These are phyloP conservation scores for Hypotaenidia philippensis DNA, from an alignment of 2,797 vertebrate genomes.

Conservation along the genomic window DNA sequence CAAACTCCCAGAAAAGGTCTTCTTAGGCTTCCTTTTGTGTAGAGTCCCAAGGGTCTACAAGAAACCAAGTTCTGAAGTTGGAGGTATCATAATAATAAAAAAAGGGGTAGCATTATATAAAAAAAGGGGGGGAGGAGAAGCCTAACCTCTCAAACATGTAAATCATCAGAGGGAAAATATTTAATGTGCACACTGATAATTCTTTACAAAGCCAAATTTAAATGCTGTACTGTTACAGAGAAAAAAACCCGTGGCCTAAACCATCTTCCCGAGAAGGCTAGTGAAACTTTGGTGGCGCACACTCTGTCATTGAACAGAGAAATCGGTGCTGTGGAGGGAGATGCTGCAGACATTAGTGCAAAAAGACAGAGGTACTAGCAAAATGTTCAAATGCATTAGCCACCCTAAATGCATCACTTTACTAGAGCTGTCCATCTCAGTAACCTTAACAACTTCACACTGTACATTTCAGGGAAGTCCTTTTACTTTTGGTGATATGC, in stretches of 20 bases:
- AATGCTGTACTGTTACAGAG: neutral
- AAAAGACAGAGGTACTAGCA: neutral
- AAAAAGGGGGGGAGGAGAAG: neutral
- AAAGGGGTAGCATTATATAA: neutral
- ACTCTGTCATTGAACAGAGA: neutral
- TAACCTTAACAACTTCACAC: neutral
- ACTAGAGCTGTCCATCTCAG: neutral
- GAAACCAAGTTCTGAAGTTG: neutral
- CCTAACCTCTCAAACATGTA: neutral
- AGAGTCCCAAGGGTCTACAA: neutral
- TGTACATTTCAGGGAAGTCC: neutral
- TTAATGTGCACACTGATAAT: neutral
- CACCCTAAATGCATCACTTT: neutral
- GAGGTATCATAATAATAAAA: neutral
- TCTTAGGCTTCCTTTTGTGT: neutral
- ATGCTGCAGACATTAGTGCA: neutral
- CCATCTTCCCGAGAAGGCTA: neutral
- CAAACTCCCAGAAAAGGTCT: neutral
- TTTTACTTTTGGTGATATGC: neutral
- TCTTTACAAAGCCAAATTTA: neutral
- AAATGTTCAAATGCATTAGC: neutral
- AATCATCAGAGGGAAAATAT: neutral
- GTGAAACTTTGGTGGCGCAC: neutral
- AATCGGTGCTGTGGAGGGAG: neutral
- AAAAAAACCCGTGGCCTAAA: neutral